Evolutionary conservation across 2,888 invertebrate species (phyloP), one percentile per base, ranked within the genome.

Genomic region (Ectemnius lituratus): DNA sequence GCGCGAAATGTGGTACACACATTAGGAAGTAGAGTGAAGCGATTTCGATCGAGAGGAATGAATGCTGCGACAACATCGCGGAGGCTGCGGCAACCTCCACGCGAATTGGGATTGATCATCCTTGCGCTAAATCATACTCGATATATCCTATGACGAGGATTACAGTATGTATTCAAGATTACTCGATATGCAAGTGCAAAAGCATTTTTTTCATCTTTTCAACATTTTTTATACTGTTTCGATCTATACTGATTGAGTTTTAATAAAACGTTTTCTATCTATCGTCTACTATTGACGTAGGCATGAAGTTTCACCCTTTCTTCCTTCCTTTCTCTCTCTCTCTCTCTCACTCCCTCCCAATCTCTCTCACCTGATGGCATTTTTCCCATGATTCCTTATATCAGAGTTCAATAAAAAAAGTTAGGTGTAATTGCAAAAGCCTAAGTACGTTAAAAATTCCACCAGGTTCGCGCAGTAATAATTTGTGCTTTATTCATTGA

Each of bases 171-270:
- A 60, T 78, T 73, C 78, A 78, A 78, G 67, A 77, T 79, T 80
- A 78, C 58, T 83, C 82, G 82, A 83, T 85, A 84, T 85, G 86
- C 86, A 80, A 76, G 83, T 84, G 87, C 79, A 81, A 81, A 81
- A 85, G 84, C 81, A 74, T 80, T 77, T 78, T 78, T 78, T 78
- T 79, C 70, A 72, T 68, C 58, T 80, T 74, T 78, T 80, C 65
- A 65, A 67, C 61, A 66, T 71, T 74, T 58, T 70, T 74, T 81
- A 88, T 88, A 89, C 88, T 89, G 88, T 82, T 23, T 85, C 83
- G 76, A 86, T 88, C 84, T 89, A 88, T 89, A 89, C 89, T 89
- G 89, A 88, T 89, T 88, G 84, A 87, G 85, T 88, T 37, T 37
- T 81, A 85, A 84, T 82, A 80, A 85, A 85, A 79, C 73, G 46